Base-by-base conservation (phyloP, 2,888 invertebrate species). In the Drosophila mettleri region DNA sequence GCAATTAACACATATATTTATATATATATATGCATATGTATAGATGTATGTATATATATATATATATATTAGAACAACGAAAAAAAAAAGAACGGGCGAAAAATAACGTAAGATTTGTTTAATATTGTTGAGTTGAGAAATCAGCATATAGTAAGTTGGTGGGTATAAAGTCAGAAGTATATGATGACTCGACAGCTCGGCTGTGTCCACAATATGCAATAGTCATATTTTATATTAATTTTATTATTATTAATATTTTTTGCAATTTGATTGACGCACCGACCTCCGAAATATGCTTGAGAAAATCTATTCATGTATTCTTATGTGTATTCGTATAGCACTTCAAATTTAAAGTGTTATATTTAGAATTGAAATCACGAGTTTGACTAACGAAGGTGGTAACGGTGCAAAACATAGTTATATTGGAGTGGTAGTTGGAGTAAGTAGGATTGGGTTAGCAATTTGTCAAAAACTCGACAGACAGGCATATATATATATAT, bases 201-300 rank as follows among this genome's bases (percentile, higher is more conserved):
- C 64, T 54, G 68, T 34, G 57, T 59, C 68, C 57, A 64, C 45
- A 64, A 46, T 36, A 53, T 46, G 39, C 69, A 54, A 68, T 41
- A 46, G 20, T 54, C 48, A 31, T 48, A 18, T 18, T 48, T 48
- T 31, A 14, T 45, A 52, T 45, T 48, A 27, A 36, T 48, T 27
- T 24, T 24, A 39, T 34, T 24, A 18, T 43, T 16, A 27, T 43
- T 43, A 63, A 51, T 36, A 38, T 20, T 48, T 14, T 52, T 34
- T 67, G 68, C n/a, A 46, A 70, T 69, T 77, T 72, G 52, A 70
- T 64, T 83, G 69, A 83, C 82, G 90, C 91, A 91, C 91, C 90
- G 89, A 89, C 88, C 90, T 91, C 90, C 89, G 83, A 88, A 90
- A 91, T 91, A 91, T 91, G 91, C 91, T 91, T 91, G 91, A 91